Evolutionary conservation across 2,797 vertebrate species (phyloP).

Genomic region (Lagorchestes hirsutus): DNA sequence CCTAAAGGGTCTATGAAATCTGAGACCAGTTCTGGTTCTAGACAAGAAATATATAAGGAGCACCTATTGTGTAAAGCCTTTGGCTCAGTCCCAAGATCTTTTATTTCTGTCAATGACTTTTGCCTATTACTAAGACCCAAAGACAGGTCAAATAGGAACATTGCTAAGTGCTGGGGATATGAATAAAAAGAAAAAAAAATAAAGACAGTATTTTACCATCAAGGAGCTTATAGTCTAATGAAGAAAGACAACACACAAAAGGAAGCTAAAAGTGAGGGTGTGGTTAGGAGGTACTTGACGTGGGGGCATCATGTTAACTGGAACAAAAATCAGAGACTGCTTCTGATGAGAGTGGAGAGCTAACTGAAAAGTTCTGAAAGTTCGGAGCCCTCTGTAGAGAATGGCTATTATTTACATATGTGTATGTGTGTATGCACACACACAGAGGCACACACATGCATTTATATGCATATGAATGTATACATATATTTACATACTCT

Average conservation of each 20-base stretch:
- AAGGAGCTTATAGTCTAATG: neutral
- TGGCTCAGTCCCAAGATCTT: neutral
- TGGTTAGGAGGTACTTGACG: neutral
- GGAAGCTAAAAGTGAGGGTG: neutral
- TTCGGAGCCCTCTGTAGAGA: neutral
- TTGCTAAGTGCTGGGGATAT: neutral
- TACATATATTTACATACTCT: too few relatives aligned
- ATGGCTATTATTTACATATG: neutral
- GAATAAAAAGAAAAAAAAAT: neutral
- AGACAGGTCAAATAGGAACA: neutral
- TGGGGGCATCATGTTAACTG: neutral
- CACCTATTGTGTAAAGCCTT: neutral
- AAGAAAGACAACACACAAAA: neutral
- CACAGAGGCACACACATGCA: neutral
- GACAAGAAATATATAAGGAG: neutral
- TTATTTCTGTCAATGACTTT: neutral
- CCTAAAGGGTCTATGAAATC: neutral
- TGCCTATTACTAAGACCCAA: neutral
- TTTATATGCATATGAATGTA: too few relatives aligned
- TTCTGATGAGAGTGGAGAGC: neutral
- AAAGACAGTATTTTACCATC: neutral
- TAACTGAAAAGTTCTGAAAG: neutral
- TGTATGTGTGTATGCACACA: neutral
- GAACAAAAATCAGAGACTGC: neutral
- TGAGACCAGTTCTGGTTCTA: neutral